Conservation (phyloP, 2,888 invertebrate species). For the Cepaea hortensis region DNA sequence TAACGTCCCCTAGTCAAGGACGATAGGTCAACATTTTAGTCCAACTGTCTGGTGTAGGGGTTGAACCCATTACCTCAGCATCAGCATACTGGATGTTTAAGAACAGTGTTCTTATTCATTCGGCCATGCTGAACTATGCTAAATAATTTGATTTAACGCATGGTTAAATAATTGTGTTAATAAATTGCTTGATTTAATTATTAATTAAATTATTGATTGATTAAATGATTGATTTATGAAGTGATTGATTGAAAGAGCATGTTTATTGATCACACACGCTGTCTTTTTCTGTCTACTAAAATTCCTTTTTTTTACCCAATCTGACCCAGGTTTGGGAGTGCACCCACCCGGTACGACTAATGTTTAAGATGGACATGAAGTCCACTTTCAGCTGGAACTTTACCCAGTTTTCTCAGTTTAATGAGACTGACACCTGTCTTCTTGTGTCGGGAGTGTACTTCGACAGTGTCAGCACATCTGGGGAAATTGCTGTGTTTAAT, state of each 20-base stretch:
- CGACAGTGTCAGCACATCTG: slow-evolving; percentile 86
- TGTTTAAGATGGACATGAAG: slow-evolving; percentile 86
- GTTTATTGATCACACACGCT: neutral
- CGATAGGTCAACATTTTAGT: too few relatives aligned
- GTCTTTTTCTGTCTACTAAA: too few relatives aligned
- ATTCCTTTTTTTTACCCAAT: neutral
- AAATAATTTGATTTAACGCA: too few relatives aligned
- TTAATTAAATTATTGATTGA: too few relatives aligned
- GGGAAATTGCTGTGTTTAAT: slow-evolving; percentile 91
- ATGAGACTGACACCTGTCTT: slow-evolving; percentile 86
- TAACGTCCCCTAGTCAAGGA: too few relatives aligned
- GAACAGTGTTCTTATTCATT: too few relatives aligned
- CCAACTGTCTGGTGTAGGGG: too few relatives aligned
- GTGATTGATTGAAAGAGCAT: neutral
- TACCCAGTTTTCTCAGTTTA: slow-evolving; percentile 90
- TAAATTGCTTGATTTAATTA: too few relatives aligned
- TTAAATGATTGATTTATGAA: neutral
- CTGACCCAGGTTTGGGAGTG: slow-evolving; percentile 85
- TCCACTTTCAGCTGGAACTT: slow-evolving; percentile 87
- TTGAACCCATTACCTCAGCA: too few relatives aligned
- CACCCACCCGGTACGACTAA: slow-evolving; percentile 82
- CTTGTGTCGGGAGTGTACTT: slow-evolving; percentile 90
- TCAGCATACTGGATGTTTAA: too few relatives aligned
- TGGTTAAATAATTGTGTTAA: too few relatives aligned
- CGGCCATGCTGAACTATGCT: too few relatives aligned